Percentiles rank a stretch among this genome's conserved stretches.
These are phyloP conservation scores for Pseudolaguvia tuberculata DNA, from an alignment of 2,113 vertebrate species.

Conservation along the genomic window DNA sequence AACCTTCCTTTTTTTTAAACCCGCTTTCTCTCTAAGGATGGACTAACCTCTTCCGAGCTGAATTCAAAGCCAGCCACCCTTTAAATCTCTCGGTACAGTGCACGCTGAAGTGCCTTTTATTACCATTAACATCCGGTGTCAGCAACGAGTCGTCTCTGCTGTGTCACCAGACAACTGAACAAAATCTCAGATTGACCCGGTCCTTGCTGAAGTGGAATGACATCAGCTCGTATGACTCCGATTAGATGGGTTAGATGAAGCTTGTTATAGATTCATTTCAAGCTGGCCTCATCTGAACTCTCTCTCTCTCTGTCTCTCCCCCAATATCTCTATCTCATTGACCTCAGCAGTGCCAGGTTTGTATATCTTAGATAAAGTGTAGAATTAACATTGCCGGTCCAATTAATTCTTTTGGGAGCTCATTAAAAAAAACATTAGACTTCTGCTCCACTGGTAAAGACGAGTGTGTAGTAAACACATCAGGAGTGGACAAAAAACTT, in stretches of 20 bases:
- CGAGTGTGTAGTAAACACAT: constrained; percentile 74
- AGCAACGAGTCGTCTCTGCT: constrained; percentile 49
- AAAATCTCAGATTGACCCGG: constrained; percentile 56
- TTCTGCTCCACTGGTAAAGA: constrained; percentile 77
- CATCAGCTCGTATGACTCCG: constrained; percentile 55
- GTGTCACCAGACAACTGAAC: constrained; percentile 53
- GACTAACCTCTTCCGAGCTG: constrained; percentile 34
- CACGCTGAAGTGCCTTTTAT: constrained; percentile 39
- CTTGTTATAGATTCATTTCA: constrained; percentile 64
- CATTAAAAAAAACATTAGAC: constrained; percentile 78
- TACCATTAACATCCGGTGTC: constrained; percentile 50
- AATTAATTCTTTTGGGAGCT: constrained; percentile 74
- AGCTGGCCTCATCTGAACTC: constrained; percentile 64
- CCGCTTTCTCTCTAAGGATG: constrained; percentile 52
- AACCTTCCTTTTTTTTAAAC: constrained; percentile 49
- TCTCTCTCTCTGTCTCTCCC: constrained; percentile 41
- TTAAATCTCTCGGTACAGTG: constrained; percentile 33
- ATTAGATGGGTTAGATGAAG: constrained; percentile 63
- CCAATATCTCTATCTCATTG: constrained; percentile 24
- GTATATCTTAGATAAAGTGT: constrained; percentile 74
- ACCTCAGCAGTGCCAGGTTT: constrained; percentile 63
- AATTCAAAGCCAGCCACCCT: constrained; percentile 40
- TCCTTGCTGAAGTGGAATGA: constrained; percentile 47
- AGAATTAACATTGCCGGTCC: constrained; percentile 75
- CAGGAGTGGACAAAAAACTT: constrained; percentile 70